These are phyloP conservation scores for Nymphalis polychloros DNA, from an alignment of 2,888 invertebrate genomes.

Conservation along the genomic window DNA sequence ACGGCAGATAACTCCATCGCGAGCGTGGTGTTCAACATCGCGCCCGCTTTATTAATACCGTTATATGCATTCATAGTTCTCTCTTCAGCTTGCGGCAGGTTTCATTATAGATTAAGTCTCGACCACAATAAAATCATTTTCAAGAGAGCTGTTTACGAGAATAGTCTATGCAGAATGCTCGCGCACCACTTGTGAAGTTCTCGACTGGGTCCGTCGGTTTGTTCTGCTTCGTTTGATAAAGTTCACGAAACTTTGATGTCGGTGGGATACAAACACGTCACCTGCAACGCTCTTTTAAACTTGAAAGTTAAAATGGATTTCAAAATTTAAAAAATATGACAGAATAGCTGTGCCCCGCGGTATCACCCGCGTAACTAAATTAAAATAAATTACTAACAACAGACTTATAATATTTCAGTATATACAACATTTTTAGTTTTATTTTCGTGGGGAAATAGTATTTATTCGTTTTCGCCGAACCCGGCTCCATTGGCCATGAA, in stretches of 20 bases:
- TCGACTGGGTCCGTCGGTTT: conserved; percentile 1
- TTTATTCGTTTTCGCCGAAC: no score
- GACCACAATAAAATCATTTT: not conserved
- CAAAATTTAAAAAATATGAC: not conserved
- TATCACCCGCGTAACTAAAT: no score
- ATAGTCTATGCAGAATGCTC: not conserved
- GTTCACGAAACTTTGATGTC: conserved; percentile 7
- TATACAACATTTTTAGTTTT: no score
- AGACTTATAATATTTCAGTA: no score
- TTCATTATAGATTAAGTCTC: not conserved
- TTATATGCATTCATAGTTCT: not conserved
- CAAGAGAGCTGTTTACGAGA: not conserved
- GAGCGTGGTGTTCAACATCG: not conserved
- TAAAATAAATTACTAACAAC: no score
- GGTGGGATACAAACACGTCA: not conserved
- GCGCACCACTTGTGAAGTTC: not conserved
- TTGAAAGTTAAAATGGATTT: not conserved
- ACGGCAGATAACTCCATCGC: not conserved
- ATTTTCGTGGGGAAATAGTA: no score
- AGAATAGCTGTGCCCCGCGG: no score
- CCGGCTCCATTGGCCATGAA: no score
- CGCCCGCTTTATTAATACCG: not conserved
- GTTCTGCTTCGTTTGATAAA: not conserved
- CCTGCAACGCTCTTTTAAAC: conserved; percentile 7
- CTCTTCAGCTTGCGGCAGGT: no score